phyloP scores from a whole-genome alignment of 2,113 vertebrate species.

The Phylloscopus trochiloides region DNA sequence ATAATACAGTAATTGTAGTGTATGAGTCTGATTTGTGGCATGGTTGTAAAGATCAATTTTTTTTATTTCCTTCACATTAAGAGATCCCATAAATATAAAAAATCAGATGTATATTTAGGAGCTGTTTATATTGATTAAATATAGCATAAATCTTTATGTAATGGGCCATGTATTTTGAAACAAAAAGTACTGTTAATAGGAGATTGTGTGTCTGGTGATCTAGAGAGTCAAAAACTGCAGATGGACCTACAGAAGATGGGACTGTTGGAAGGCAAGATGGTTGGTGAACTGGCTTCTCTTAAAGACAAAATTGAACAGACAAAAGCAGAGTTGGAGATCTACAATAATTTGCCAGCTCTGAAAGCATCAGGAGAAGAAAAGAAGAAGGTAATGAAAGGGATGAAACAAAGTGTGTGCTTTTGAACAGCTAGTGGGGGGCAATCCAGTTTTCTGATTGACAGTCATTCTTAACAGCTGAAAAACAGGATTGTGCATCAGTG shows the following conservation, averaged over 20 bases:
- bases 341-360: slow-evolving; percentile 85
- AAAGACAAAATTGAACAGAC: slow-evolving; percentile 84
- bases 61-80: not conserved
- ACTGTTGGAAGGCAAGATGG: slow-evolving; percentile 90
- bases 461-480: not conserved
- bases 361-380: slow-evolving; percentile 85
- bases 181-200: not conserved
- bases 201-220: not conserved
- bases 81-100: not conserved
- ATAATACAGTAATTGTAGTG: not conserved
- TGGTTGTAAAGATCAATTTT: not conserved
- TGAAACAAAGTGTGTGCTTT: not conserved
- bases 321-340: slow-evolving; percentile 79
- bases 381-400: slow-evolving; percentile 77
- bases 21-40: not conserved
- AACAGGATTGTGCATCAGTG: not conserved
- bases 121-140: not conserved
- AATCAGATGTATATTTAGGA: not conserved
- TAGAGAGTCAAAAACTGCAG: slow-evolving; percentile 89
- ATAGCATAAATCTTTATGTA: not conserved
- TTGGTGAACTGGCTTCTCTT: slow-evolving; percentile 81
- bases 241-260: slow-evolving; percentile 95
- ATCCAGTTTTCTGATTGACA: not conserved
- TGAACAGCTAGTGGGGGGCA: not conserved
- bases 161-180: not conserved